A percentile compares a stretch with the other conserved stretches of the same genome.
Evolutionary conservation across 2,797 vertebrate species (phyloP).

Genomic region (Microhierax caerulescens): DNA sequence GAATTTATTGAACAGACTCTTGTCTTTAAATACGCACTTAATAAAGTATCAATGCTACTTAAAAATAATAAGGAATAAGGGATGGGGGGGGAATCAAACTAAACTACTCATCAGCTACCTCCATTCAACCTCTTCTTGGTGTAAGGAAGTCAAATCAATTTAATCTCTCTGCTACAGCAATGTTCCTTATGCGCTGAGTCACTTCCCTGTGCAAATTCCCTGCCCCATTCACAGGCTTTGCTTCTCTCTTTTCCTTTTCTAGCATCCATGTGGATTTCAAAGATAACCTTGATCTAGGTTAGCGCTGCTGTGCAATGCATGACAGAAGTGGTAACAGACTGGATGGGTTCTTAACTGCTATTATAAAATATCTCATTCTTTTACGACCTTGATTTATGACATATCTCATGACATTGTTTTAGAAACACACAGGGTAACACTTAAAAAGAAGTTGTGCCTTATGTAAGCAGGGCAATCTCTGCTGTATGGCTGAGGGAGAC

Average conservation of each 20-base stretch:
- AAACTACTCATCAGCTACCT: neutral
- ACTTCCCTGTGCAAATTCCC: neutral
- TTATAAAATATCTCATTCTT: neutral
- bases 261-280: neutral
- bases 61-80: neutral
- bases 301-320: fast-evolving
- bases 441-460: neutral
- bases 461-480: neutral
- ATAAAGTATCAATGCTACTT: neutral
- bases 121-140: neutral
- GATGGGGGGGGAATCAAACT: neutral
- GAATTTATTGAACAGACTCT: neutral
- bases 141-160: neutral
- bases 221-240: neutral
- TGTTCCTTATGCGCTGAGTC: neutral
- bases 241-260: neutral
- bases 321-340: neutral
- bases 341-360: neutral
- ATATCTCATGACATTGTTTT: neutral
- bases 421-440: neutral
- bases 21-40: neutral
- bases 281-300: neutral
- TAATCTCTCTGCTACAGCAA: neutral
- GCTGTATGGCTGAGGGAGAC: neutral
- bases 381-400: neutral